Evolutionary conservation across 2,888 invertebrate genomes (phyloP), one percentile per base, ranked within the genome.

Genomic region (Campopleginae sp.): DNA sequence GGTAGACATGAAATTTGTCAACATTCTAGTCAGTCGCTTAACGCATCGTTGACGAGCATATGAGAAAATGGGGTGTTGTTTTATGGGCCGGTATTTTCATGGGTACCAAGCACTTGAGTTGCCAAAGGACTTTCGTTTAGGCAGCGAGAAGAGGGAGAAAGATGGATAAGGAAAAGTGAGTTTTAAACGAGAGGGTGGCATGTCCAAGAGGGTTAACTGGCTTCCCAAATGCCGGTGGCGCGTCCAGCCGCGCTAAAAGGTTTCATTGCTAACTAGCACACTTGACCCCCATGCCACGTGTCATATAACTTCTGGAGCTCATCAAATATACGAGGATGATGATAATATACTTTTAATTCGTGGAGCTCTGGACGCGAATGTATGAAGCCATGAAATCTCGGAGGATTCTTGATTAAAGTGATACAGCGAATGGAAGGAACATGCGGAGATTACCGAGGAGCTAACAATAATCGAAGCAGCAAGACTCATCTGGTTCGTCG

Each of bases 131-230:
- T 74, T 51, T 65, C 44, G 27, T 44, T 23, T 6, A 6, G 10
- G 44, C n/a, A 66, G 74, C 27, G 72, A 19, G 51, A 19, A 54
- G 74, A 33, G 48, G 48, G 33, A 46, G 66, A 48, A 54, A 54
- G 66, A 46, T 63, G 48, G 10, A 83, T 75, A 70, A 76, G 79
- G 63, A 51, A 61, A 65, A 68, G 80, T 80, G 27, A 80, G 66
- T 85, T 80, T 80, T 38, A 70, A 86, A 77, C 63, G 74, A 46
- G 80, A 61, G 44, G 78, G 63, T 63, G 42, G 86, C 87, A 33
- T 86, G 86, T 87, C 87, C 87, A 87, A 70, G 77, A 71, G 84
- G 85, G 85, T 84, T 82, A 86, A 86, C 86, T 74, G 80, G 66
- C 51, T 70, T 46, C 82, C 61, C 82, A 66, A 76, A 80, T 82